Percentiles rank a stretch among this genome's conserved stretches.
Evolutionary conservation across 2,797 vertebrate genomes (phyloP).

Genomic region (Microchirus variegatus): DNA sequence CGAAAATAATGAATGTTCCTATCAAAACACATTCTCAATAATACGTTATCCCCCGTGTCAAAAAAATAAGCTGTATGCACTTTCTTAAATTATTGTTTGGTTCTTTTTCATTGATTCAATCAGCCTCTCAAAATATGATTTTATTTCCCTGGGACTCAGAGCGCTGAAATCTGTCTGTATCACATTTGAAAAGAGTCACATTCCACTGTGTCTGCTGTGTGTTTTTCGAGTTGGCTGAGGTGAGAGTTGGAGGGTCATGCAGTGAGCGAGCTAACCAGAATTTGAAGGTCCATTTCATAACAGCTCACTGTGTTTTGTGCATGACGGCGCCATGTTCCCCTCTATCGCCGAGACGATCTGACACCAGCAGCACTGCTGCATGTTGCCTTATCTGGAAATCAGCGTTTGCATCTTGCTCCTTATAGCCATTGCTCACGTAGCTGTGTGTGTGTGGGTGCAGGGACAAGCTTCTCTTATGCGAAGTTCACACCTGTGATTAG

Average conservation of each 20-base stretch:
- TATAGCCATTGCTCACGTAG: slow-evolving; percentile 5
- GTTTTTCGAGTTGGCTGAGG: slow-evolving; percentile 26
- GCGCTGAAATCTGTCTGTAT: slow-evolving; percentile 17
- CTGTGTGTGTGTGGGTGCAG: not conserved
- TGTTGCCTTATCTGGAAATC: slow-evolving; percentile 61
- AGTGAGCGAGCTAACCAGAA: slow-evolving; percentile 28
- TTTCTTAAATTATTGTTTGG: no score
- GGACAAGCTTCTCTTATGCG: not conserved
- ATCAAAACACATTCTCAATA: no score
- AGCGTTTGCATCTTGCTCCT: slow-evolving; percentile 22
- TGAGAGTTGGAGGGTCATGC: slow-evolving; percentile 36
- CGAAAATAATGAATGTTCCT: not conserved
- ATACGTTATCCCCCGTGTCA: no score
- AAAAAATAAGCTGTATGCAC: no score
- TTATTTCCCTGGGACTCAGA: not conserved
- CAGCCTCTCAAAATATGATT: not conserved
- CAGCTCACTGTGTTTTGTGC: slow-evolving; percentile 59
- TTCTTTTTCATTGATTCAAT: no score
- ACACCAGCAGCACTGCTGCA: slow-evolving; percentile 42
- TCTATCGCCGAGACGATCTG: slow-evolving; percentile 66
- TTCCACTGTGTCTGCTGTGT: slow-evolving; percentile 26
- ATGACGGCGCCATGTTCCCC: slow-evolving; percentile 55
- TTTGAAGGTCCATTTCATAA: slow-evolving; percentile 62
- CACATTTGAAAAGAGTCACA: slow-evolving; percentile 28
- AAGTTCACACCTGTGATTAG: slow-evolving; percentile 24